Evolutionary conservation across 2,797 vertebrate species (phyloP), one percentile per base, ranked within the genome.

Genomic region (Xenentodon cancila): DNA sequence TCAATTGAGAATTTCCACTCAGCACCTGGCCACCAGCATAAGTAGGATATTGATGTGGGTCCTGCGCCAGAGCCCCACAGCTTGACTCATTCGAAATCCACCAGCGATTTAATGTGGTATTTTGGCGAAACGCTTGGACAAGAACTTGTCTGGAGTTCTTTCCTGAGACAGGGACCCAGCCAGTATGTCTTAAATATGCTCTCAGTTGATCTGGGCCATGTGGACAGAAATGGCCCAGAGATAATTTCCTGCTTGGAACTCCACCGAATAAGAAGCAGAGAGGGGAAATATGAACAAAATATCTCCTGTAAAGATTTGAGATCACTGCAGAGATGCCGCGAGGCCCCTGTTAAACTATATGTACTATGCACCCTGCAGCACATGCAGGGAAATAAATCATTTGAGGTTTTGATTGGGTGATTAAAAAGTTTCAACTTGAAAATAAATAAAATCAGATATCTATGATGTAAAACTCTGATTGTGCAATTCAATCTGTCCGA

Each of bases 11-110:
- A 83, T 88, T 75, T 78, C 86, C 84, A 91, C 79, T 71, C 75
- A 51, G 88, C 92, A 94, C 91, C 93, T 94, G 92, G 86, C 84
- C 84, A 68, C 84, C 84, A 74, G 77, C 81, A 70, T 75, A 59
- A 90, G 78, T 59, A 45, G 78, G 79, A 86, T 82, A 81, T 82
- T 83, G 73, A 88, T 73, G 78, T 81, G 84, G 82, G 80, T 81
- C 77, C 81, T 2, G 47, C 22, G 82, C 89, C 88, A 88, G 81
- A 84, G 68, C 59, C 75, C 80, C 83, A 79, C 78, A 79, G 84
- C 83, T 83, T 60, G 68, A 79, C 79, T 81, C 70, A 74, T 70
- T 77, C 58, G 42, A 80, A 86, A 88, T 84, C 77, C 79, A 80
- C 73, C 57, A 54, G 75, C 46, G 47, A 87, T 84, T 84, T 89